A percentile compares a stretch with the other conserved stretches of the same genome.
These are phyloP conservation scores for Labeo catla DNA, from an alignment of 2,113 vertebrate species.

Conservation along the genomic window DNA sequence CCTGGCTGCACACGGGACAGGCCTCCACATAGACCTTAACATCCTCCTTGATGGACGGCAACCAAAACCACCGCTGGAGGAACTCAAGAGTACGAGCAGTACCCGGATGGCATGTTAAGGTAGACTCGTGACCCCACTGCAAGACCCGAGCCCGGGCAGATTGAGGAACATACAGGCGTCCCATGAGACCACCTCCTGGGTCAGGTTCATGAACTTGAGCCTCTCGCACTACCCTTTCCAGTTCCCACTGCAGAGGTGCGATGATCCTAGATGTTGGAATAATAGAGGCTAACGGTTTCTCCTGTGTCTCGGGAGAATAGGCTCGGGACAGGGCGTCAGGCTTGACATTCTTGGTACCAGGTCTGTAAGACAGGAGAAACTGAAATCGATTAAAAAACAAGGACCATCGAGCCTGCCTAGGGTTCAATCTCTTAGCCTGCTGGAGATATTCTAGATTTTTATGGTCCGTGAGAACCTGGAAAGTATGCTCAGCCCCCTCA, in stretches of 20 bases:
- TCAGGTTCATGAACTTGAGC: no score
- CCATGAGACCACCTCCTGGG: no score
- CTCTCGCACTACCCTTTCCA: neutral
- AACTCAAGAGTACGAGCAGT: neutral
- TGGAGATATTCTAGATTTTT: neutral
- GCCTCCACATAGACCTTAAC: no score
- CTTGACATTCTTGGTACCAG: neutral
- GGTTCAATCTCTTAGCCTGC: neutral
- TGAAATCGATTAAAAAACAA: neutral
- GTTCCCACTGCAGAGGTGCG: neutral
- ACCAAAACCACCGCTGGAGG: no score
- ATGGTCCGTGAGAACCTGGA: neutral
- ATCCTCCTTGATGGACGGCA: no score
- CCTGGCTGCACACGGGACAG: no score
- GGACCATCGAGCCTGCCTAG: neutral
- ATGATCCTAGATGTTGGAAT: neutral
- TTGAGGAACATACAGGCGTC: no score
- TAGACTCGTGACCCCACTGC: neutral
- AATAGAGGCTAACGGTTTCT: neutral
- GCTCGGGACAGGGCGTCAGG: neutral
- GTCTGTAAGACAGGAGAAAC: neutral
- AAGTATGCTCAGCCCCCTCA: neutral
- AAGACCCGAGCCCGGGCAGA: no score
- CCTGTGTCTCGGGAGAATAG: neutral
- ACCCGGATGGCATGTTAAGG: neutral